These are phyloP conservation scores for Deroplatys truncata DNA, from an alignment of 2,888 invertebrate genomes.

Conservation along the genomic window DNA sequence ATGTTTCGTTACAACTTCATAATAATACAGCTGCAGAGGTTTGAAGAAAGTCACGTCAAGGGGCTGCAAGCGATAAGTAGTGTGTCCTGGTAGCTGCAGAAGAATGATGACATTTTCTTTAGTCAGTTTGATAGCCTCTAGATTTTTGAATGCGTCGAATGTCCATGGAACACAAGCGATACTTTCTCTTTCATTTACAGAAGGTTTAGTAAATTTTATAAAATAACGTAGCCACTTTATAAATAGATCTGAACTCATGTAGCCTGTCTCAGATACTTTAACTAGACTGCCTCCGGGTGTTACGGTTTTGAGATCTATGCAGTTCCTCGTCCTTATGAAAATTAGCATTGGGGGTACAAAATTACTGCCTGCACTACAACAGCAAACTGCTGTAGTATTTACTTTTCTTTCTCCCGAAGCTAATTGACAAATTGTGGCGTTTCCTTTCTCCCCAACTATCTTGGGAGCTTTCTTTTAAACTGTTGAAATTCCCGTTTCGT, in stretches of 20 bases:
- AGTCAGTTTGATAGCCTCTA: slow-evolving; percentile 33
- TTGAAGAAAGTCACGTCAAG: slow-evolving; percentile 9
- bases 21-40: neutral
- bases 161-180: slow-evolving; percentile 36
- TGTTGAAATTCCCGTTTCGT: neutral
- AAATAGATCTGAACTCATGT: too few species aligned
- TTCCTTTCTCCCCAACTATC: neutral
- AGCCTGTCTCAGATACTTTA: slow-evolving; percentile 6
- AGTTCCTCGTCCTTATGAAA: neutral
- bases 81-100: too few species aligned
- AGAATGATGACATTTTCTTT: slow-evolving; percentile 34
- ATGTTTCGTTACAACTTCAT: slow-evolving; percentile 2
- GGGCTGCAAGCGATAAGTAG: too few species aligned
- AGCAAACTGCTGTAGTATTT: neutral
- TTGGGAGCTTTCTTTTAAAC: neutral
- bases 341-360: neutral
- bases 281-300: neutral
- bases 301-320: neutral
- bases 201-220: slow-evolving; percentile 38
- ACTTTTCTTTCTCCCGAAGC: neutral
- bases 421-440: neutral
- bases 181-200: too few species aligned
- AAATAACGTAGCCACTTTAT: slow-evolving; percentile 42
- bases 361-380: neutral
- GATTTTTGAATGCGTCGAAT: slow-evolving; percentile 25